Evolutionary conservation across 1,140 invertebrate genomes (phyloP), one percentile per base, ranked within the genome.

Genomic region (Lutraria rhynchaena): DNA sequence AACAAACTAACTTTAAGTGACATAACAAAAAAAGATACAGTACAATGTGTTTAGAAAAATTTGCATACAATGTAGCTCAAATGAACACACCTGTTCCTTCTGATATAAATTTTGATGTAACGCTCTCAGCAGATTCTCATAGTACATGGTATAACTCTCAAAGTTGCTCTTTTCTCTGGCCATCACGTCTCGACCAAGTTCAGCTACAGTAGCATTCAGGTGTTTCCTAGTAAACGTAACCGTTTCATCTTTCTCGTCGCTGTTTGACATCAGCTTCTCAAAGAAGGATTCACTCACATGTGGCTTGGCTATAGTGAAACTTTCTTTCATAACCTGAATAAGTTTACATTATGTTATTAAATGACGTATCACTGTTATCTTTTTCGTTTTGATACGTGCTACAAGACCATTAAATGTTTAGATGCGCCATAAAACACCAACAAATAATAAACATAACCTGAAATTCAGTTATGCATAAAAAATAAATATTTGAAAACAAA

Each of bases 111-210:
- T 82, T 65, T 92, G 90, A 61, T 92, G 91, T 53, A 91, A 86
- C 22, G 85, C 77, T 76, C 89, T 84, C 35, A 93, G 76, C 29
- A 92, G 67, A 49, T 90, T 91, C 77, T 93, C 92, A 87, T 92
- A 93, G 61, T 90, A 92, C 87, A 89, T 92, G 11, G 89, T 89
- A 77, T 92, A 92, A 76, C 91, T 92, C 61, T 92, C 91, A 87
- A 90, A 92, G 74, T 88, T 90, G 7, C 86, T 81, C 67, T 87
- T 90, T 78, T 92, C 91, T 78, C 91, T 82, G 0, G 80, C 83
- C 87, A 92, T 90, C 17, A 92, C 83, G 46, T 83, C 85, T 11
- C 84, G 81, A 11, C 87, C 87, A 11, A 92, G 84, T 35, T 87
- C 70, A 7, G 83, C 80, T 15, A 92, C 53, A 85, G 89, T 90